Conservation (phyloP, 1,140 invertebrate genomes). For the Phymastichus coffea region DNA sequence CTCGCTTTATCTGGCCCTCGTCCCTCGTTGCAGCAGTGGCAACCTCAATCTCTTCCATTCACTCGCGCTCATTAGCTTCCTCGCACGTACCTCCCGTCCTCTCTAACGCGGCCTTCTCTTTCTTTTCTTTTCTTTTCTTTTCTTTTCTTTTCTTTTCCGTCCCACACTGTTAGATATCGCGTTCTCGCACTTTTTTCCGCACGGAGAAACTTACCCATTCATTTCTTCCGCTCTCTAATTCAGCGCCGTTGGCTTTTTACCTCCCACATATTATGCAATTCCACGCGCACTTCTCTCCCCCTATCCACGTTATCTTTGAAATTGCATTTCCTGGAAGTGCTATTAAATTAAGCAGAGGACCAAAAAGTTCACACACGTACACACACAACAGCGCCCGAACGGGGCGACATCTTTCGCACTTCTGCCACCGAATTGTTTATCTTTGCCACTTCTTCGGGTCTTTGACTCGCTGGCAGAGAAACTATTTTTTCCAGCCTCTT, state of each 20-base stretch:
- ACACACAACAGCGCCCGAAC: neutral
- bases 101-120: neutral
- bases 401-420: neutral
- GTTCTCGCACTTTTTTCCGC: neutral
- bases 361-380: conserved; percentile 36
- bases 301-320: conserved; percentile 42
- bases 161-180: too few species aligned
- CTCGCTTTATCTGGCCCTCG: conserved; percentile 11
- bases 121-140: conserved; percentile 1
- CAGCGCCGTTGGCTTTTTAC: conserved; percentile 1
- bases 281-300: neutral
- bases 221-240: conserved; percentile 28
- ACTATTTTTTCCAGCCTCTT: neutral
- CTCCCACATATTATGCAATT: conserved; percentile 9
- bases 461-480: neutral
- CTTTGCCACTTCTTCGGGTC: neutral
- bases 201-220: conserved; percentile 15
- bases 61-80: conserved; percentile 21
- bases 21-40: too few species aligned
- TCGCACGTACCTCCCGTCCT: neutral
- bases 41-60: conserved; percentile 18
- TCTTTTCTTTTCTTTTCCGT: too few species aligned
- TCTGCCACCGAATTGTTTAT: neutral
- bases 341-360: conserved; percentile 48
- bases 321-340: conserved; percentile 41